These are phyloP conservation scores for Gallinago paraguaiae DNA, from an alignment of 2,113 vertebrate genomes.

Conservation along the genomic window DNA sequence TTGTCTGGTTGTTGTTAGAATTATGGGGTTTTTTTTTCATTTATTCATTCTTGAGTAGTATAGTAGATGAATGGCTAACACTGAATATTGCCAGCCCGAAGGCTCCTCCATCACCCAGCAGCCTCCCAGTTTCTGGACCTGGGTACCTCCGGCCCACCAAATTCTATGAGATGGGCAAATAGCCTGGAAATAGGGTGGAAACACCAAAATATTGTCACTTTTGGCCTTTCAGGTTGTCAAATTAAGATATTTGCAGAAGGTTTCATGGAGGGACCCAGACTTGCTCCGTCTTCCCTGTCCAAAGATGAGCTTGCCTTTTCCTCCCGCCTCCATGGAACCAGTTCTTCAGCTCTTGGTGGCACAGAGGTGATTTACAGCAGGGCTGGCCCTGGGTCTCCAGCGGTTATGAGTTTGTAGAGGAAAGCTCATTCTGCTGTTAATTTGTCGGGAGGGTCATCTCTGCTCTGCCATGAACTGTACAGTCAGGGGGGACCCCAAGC, in stretches of 20 bases:
- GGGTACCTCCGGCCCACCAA: background rate
- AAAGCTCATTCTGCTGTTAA: fast-evolving
- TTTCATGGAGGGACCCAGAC: background rate
- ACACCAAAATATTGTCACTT: background rate
- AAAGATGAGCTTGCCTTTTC: fast-evolving
- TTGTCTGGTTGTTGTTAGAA: background rate
- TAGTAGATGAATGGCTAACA: background rate
- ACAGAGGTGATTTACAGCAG: background rate
- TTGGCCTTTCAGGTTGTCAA: background rate
- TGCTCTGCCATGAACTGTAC: fast-evolving
- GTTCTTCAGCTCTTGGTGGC: fast-evolving
- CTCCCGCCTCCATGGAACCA: background rate
- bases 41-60: background rate
- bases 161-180: background rate
- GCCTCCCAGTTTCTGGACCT: background rate
- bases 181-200: background rate
- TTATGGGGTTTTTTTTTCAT: background rate
- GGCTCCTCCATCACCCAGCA: background rate
- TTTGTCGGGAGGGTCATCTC: fast-evolving
- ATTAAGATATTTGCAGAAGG: background rate
- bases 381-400: background rate
- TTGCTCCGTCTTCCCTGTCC: background rate
- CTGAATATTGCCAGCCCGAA: background rate
- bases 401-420: fast-evolving
- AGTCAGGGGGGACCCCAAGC: fast-evolving